These are phyloP conservation scores for Chaetodon auriga DNA, from an alignment of 2,113 vertebrate species.

Conservation along the genomic window DNA sequence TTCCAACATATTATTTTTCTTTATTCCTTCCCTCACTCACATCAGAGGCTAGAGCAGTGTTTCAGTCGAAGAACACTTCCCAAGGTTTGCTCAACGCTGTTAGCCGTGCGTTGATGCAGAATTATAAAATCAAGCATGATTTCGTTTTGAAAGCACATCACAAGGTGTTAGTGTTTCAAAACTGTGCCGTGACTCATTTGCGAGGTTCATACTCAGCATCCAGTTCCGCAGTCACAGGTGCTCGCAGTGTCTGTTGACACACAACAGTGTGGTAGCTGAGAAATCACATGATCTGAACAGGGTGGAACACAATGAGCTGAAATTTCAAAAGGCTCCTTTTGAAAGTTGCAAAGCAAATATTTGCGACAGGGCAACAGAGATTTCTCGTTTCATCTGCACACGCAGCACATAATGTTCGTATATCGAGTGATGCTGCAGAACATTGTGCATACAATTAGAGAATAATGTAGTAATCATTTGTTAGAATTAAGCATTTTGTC, in stretches of 20 bases:
- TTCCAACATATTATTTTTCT: constrained; percentile 11
- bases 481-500: constrained; percentile 31
- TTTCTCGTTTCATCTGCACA: constrained; percentile 9
- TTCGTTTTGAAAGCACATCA: constrained; percentile 12
- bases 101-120: not conserved
- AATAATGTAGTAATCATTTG: constrained; percentile 16
- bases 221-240: constrained; percentile 52
- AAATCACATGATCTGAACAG: constrained; percentile 60
- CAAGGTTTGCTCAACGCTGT: not conserved
- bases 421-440: not conserved
- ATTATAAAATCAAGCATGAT: not conserved
- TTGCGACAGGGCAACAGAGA: constrained; percentile 17
- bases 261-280: constrained; percentile 51
- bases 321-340: constrained; percentile 47
- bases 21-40: constrained; percentile 26
- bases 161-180: constrained; percentile 26
- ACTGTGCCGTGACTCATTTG: constrained; percentile 27
- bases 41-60: not conserved
- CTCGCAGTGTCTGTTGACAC: constrained; percentile 63
- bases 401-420: not conserved
- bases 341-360: constrained; percentile 45
- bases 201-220: constrained; percentile 20
- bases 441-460: constrained; percentile 22
- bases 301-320: constrained; percentile 39
- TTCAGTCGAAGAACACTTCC: constrained; percentile 23